A percentile compares a stretch with the other conserved stretches of the same genome.
Evolutionary conservation across 2,888 invertebrate species (phyloP).

Genomic region (Horisme vitalbata): DNA sequence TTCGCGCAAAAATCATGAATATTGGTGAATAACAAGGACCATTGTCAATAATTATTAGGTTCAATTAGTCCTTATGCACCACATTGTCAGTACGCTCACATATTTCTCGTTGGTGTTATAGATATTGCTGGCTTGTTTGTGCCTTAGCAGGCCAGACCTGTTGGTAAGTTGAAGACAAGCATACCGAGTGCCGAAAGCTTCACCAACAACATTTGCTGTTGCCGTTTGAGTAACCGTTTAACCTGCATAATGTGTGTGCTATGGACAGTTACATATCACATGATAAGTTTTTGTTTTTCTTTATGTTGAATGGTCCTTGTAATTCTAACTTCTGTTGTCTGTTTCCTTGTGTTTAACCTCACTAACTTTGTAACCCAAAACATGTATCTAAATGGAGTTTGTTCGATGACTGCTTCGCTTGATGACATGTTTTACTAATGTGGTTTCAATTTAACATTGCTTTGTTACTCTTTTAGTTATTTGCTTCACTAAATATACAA

Average conservation of each 20-base stretch:
- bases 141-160: constrained; percentile 88
- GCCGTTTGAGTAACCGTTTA: constrained; percentile 72
- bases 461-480: constrained; percentile 10
- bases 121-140: constrained; percentile 89
- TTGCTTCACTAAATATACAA: constrained; percentile 12
- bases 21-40: constrained; percentile 81
- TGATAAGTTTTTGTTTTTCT: constrained; percentile 59
- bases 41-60: constrained; percentile 64
- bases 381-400: constrained; percentile 12
- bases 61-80: constrained; percentile 72
- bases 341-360: constrained; percentile 39
- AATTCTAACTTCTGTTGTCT: constrained; percentile 68
- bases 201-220: constrained; percentile 70
- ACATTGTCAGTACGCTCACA: constrained; percentile 73
- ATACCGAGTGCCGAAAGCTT: constrained; percentile 70
- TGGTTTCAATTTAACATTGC: constrained; percentile 11
- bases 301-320: constrained; percentile 82
- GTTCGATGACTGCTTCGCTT: constrained; percentile 9
- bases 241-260: constrained; percentile 80
- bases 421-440: constrained; percentile 13
- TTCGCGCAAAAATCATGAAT: constrained; percentile 78
- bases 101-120: constrained; percentile 85
- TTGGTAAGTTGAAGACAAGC: constrained; percentile 84
- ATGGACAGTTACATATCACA: constrained; percentile 62
- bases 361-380: constrained; percentile 35